Evolutionary conservation across 2,888 invertebrate genomes (phyloP), one percentile per base, ranked within the genome.

Genomic region (Branchipolynoe longqiensis): DNA sequence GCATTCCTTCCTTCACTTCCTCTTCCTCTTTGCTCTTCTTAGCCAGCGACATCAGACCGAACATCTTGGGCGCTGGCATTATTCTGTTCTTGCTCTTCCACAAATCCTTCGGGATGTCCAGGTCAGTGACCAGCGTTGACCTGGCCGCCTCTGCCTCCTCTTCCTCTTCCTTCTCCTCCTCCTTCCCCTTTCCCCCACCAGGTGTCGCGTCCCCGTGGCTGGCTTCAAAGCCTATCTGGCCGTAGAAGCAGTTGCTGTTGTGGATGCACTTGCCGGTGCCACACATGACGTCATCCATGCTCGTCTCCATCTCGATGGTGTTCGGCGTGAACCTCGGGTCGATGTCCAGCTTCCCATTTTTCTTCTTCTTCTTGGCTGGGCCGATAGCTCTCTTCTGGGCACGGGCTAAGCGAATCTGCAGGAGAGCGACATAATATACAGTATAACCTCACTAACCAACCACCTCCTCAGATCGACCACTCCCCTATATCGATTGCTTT

Each of bases 161-260:
- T n/a, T n/a, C n/a, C n/a, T n/a, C n/a, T n/a, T n/a, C n/a, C n/a
- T n/a, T n/a, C n/a, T n/a, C n/a, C n/a, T n/a, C n/a, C n/a, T n/a
- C n/a, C n/a, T n/a, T n/a, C n/a, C n/a, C n/a, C n/a, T n/a, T n/a
- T n/a, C n/a, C n/a, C n/a, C n/a, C n/a, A n/a, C n/a, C n/a, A n/a
- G n/a, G n/a, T n/a, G n/a, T n/a, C n/a, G n/a, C n/a, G n/a, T n/a
- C n/a, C n/a, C n/a, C n/a, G n/a, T n/a, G n/a, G n/a, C n/a, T n/a
- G n/a, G n/a, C n/a, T 22, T 69, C 69, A 38, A 69, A 69, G 1
- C 69, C 78, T 18, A 33, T 18, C 28, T 78, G 78, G 25, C 78
- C 78, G 31, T 78, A 78, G 78, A 78, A 78, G 22, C 78, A 78
- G 12, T 78, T 78, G 28, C 78, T 78, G 12, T 40, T 41, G 78